These are phyloP conservation scores for Hycleus phaleratus DNA, from an alignment of 1,140 invertebrate species.

Conservation along the genomic window DNA sequence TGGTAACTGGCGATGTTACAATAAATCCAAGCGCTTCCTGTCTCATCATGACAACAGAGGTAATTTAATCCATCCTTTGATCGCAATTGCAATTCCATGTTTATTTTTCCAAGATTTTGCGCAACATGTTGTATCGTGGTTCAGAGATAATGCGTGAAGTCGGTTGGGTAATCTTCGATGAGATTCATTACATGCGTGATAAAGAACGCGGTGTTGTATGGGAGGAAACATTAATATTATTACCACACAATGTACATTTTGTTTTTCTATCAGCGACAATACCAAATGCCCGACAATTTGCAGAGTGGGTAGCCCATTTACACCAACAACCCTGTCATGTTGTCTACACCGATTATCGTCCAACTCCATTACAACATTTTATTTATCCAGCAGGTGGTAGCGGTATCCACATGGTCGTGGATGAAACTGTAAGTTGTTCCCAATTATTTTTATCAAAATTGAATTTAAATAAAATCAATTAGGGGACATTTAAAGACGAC, in stretches of 20 bases:
- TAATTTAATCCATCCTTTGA: constrained; percentile 34
- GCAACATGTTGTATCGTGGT: constrained; percentile 98
- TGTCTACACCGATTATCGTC: constrained; percentile 97
- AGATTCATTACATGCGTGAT: constrained; percentile 99
- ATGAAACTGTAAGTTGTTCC: constrained; percentile 61
- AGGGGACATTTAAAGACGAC: constrained; percentile 91
- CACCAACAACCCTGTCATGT: constrained; percentile 98
- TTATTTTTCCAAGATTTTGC: constrained; percentile 63
- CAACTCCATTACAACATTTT: constrained; percentile 96
- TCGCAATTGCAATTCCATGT: background rate
- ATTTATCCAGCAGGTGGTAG: constrained; percentile 93
- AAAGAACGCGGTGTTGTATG: constrained; percentile 98
- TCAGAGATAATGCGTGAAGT: constrained; percentile 98
- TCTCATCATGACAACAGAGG: constrained; percentile 99
- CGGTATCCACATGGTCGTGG: constrained; percentile 92
- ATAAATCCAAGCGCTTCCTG: constrained; percentile 97
- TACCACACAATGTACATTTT: constrained; percentile 97
- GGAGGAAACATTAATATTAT: constrained; percentile 97
- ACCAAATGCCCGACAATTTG: constrained; percentile 97
- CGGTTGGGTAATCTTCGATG: constrained; percentile 99
- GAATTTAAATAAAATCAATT: background rate
- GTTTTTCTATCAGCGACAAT: constrained; percentile 99
- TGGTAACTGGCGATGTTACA: constrained; percentile 98
- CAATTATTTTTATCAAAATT: background rate
- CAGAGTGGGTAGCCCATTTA: constrained; percentile 95